These are phyloP conservation scores for Meriones unguiculatus DNA, from an alignment of 2,113 vertebrate species.

Conservation along the genomic window DNA sequence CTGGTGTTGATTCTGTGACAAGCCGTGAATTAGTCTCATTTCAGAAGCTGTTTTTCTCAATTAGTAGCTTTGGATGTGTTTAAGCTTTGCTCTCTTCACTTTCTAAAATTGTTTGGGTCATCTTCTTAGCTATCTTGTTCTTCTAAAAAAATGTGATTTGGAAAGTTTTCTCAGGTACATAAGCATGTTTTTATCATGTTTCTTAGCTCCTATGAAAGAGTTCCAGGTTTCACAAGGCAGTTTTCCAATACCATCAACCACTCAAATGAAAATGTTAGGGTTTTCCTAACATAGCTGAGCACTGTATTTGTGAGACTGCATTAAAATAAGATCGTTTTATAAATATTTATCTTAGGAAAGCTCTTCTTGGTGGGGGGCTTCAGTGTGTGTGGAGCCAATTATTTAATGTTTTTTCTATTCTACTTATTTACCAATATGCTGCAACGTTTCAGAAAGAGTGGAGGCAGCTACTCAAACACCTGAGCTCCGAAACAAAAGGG, in stretches of 20 bases:
- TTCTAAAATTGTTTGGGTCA: not conserved
- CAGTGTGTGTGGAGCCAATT: not conserved
- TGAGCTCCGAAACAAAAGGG: not conserved
- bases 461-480: not conserved
- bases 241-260: constrained; percentile 32
- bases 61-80: not conserved
- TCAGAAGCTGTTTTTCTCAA: not conserved
- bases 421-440: not conserved
- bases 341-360: not conserved
- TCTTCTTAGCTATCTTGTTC: not conserved
- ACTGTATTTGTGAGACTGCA: not conserved
- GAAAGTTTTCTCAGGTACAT: not conserved
- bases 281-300: constrained; percentile 29
- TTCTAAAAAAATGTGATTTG: not conserved
- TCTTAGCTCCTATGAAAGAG: not conserved
- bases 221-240: not conserved
- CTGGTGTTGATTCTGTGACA: not conserved
- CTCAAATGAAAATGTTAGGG: not conserved
- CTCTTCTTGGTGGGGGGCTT: not conserved
- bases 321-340: not conserved
- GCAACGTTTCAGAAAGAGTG: constrained; percentile 35
- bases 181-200: not conserved
- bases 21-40: not conserved
- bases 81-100: constrained; percentile 25
- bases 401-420: not conserved